Evolutionary conservation across 2,113 vertebrate species (phyloP).

Genomic region (Zosterops borbonicus): DNA sequence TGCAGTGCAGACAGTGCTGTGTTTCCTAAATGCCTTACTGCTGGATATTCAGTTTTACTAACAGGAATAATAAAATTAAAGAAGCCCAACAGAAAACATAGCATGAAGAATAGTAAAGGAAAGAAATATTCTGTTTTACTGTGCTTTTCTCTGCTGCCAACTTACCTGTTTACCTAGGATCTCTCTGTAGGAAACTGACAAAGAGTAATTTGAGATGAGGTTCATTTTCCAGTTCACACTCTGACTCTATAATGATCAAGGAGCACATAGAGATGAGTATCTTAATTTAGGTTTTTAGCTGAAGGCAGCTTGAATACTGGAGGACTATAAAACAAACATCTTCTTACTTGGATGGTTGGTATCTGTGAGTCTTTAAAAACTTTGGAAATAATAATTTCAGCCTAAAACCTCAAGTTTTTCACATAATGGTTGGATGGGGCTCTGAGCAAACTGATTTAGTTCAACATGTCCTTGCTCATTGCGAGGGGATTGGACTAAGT

Average conservation of each 20-base stretch:
- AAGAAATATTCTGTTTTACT: background rate
- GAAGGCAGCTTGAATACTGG: background rate
- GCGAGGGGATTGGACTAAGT: background rate
- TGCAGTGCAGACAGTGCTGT: background rate
- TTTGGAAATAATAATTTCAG: background rate
- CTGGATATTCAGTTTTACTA: background rate
- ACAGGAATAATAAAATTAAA: constrained; percentile 16
- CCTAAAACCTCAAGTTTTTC: background rate
- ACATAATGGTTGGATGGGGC: background rate
- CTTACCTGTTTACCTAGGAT: background rate
- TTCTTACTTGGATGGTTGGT: background rate
- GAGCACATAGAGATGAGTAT: background rate
- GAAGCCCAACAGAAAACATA: background rate
- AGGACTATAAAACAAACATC: background rate
- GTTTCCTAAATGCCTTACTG: background rate
- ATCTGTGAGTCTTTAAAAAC: background rate
- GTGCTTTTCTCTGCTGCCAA: background rate
- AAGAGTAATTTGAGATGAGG: background rate
- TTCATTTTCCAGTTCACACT: background rate
- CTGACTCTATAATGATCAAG: background rate
- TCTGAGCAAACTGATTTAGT: background rate
- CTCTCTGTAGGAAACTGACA: background rate
- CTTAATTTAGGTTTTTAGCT: background rate
- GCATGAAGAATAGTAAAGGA: background rate
- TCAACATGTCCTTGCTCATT: background rate